Percentiles rank a stretch among this genome's conserved stretches.
phyloP scores from a whole-genome alignment of 2,797 vertebrate genomes.

The Pogoniulus pusillus region DNA sequence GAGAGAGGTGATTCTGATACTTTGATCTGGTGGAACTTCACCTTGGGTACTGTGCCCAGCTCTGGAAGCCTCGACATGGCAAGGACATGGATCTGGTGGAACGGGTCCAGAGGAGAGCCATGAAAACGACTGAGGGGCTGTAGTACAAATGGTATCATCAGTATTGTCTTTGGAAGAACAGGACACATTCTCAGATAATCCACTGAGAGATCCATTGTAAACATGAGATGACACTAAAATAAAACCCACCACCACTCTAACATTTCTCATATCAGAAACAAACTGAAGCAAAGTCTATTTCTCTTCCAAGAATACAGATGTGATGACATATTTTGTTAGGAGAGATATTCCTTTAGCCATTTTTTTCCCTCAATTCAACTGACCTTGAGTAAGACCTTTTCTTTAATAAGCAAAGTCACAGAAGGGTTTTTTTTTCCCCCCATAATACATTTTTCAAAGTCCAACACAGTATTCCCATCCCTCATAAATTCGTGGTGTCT shows the following conservation, averaged over 20 bases:
- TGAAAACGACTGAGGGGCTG: too few species aligned
- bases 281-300: background rate
- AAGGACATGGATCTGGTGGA: too few species aligned
- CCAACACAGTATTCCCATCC: background rate
- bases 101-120: too few species aligned
- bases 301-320: background rate
- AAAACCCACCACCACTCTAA: background rate
- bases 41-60: too few species aligned
- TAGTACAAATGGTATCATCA: background rate
- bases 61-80: too few species aligned
- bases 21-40: too few species aligned
- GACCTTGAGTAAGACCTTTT: background rate
- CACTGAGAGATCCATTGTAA: background rate
- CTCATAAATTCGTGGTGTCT: conserved; percentile 1
- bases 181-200: too few species aligned
- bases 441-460: background rate
- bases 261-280: background rate
- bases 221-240: background rate
- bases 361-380: background rate
- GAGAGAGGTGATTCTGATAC: too few species aligned
- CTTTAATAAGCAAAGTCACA: background rate
- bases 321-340: background rate
- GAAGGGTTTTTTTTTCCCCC: background rate
- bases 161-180: background rate
- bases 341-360: background rate